Percentiles rank a stretch among this genome's conserved stretches.
These are phyloP conservation scores for Therioaphis trifolii DNA, from an alignment of 2,888 invertebrate species.

Conservation along the genomic window DNA sequence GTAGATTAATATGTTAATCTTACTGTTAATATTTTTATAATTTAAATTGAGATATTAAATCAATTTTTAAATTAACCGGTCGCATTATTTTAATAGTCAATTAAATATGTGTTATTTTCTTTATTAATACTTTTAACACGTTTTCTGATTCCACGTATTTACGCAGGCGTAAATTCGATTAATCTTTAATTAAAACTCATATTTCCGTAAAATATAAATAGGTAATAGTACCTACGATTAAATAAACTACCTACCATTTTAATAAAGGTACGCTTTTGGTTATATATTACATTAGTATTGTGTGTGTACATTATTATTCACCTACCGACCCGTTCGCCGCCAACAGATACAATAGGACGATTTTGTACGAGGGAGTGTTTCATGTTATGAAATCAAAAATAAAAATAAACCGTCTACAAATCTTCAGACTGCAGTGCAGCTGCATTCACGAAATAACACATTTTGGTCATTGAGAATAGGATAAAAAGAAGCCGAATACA, in stretches of 20 bases:
- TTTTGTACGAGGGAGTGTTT: slow-evolving; percentile 13
- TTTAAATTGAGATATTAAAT: too few relatives aligned
- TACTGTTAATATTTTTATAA: too few relatives aligned
- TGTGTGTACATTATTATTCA: not conserved
- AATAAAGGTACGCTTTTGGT: not conserved
- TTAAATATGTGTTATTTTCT: not conserved
- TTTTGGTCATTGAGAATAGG: slow-evolving; percentile 12
- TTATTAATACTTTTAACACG: too few relatives aligned
- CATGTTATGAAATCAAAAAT: not conserved
- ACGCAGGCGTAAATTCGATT: not conserved
- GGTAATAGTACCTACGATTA: not conserved
- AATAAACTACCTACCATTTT: slow-evolving; percentile 10
- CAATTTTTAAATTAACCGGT: too few relatives aligned
- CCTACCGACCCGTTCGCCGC: not conserved
- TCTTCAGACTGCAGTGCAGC: slow-evolving; percentile 34
- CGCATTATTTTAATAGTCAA: not conserved
- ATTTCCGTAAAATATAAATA: slow-evolving; percentile 1
- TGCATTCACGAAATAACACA: slow-evolving; percentile 43
- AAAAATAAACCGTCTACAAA: not conserved
- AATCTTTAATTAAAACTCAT: not conserved
- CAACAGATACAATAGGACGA: slow-evolving; percentile 37
- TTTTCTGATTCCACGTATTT: not conserved
- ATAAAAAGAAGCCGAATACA: slow-evolving; percentile 54
- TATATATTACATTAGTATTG: not conserved
- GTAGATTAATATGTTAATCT: too few relatives aligned